Base-by-base conservation (phyloP, 2,113 vertebrate species). In the Procavia capensis region DNA sequence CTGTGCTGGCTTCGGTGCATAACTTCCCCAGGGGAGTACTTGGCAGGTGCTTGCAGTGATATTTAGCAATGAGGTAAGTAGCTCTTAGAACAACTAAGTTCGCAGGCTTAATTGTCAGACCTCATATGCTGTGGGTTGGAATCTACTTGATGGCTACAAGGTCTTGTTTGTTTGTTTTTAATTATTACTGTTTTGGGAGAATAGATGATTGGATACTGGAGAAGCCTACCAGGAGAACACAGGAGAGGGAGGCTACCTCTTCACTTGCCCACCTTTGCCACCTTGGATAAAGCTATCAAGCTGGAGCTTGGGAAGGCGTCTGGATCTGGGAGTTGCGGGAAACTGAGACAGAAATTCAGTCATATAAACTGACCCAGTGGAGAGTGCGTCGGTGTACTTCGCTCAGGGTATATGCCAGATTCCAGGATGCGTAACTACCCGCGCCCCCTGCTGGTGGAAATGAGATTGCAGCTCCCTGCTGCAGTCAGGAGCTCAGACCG, bases 211-310 rank as follows among this genome's bases (percentile, higher is more conserved):
- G 29, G 36, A 4, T 75, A 6, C 7, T 22, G 39, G 45, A 68
- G 16, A 61, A 16, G 1, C 6, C n/a, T n/a, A 10, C 43, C 13
- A 1, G 1, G 22, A 75, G 31, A 41, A 24, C n/a, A 0, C 0
- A 2, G 70, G 75, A 63, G 92, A 29, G 17, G 1, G 0, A 10
- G 68, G 66, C 59, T 2, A 3, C 70, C 84, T 85, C 74, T 41
- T 8, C 19, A 6, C 72, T 24, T 10, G 11, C 24, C 70, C 34
- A 3, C 9, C 11, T 4, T 39, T 36, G 10, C 31, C 47, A 2
- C 59, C 43, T 9, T 43, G 79, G 16, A 70, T 84, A 39, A 22
- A 0, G 16, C 59, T 47, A 9, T 43, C 34, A 4, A 41, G 80
- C 68, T 27, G 45, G 75, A 74, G 17, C n/a, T 45, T 3, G 68